These are phyloP conservation scores for Cephus cinctus DNA, from an alignment of 1,140 invertebrate species.

Conservation along the genomic window DNA sequence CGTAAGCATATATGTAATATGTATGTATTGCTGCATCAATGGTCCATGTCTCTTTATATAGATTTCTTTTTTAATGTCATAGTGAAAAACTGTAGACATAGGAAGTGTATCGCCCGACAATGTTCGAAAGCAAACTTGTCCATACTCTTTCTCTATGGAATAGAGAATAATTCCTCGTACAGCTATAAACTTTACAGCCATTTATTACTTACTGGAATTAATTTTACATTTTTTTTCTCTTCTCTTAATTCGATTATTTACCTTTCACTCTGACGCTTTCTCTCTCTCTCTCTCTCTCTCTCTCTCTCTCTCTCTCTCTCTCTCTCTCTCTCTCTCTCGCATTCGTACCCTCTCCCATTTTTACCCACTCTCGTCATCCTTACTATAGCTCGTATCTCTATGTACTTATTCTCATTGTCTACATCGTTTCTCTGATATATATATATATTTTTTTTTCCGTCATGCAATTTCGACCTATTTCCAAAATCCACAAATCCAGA, in stretches of 20 bases:
- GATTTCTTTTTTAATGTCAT: no score
- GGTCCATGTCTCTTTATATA: not conserved
- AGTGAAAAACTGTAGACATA: no score
- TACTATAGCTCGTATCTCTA: not conserved
- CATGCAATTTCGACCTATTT: no score
- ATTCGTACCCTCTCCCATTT: no score
- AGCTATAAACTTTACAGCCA: no score
- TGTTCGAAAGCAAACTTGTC: no score
- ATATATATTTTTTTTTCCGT: no score
- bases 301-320: not conserved
- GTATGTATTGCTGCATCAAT: not conserved
- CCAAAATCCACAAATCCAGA: not conserved
- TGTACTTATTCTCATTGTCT: not conserved
- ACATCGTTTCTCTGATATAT: no score
- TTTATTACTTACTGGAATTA: no score
- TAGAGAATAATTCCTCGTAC: no score
- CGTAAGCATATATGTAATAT: not conserved
- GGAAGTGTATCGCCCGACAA: no score
- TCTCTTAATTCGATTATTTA: not conserved
- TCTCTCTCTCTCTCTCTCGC: not conserved
- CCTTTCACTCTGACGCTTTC: not conserved
- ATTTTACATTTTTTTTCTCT: not conserved
- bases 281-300: not conserved
- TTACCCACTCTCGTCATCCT: not conserved
- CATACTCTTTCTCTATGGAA: no score